Conservation (phyloP, 2,113 vertebrate genomes). For the Hypanus sabinus region DNA sequence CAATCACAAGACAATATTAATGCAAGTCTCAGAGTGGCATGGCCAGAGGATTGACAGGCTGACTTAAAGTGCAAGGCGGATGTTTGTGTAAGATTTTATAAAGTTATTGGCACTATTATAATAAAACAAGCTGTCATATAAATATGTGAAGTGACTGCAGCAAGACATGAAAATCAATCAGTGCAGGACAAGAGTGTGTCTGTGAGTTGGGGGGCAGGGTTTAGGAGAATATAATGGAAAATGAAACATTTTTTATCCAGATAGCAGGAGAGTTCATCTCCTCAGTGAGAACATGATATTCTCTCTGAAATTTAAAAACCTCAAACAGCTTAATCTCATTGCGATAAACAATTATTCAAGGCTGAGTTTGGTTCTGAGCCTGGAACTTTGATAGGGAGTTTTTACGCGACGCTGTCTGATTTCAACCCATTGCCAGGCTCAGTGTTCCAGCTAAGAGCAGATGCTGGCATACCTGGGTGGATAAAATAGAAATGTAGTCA, state of each 20-base stretch:
- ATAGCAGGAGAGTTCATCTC: background rate
- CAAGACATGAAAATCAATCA: no score
- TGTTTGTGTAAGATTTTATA: no score
- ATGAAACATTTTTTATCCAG: no score
- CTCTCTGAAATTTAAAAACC: background rate
- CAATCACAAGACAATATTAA: no score
- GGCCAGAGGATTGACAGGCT: no score
- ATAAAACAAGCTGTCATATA: no score
- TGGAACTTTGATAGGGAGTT: background rate
- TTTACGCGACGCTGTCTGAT: background rate
- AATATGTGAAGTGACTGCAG: no score
- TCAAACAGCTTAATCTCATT: background rate
- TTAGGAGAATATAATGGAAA: background rate
- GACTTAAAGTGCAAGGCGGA: no score
- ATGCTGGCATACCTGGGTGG: background rate
- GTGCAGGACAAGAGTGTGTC: no score
- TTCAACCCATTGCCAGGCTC: background rate
- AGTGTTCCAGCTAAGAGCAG: background rate
- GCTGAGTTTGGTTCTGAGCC: background rate
- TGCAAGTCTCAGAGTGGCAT: no score
- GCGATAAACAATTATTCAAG: background rate
- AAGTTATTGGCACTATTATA: no score
- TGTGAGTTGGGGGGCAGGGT: no score
- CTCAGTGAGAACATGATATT: background rate
- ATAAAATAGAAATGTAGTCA: background rate